phyloP scores from a whole-genome alignment of 92 coral and sea anemone genomes.

The Porites divaricata region DNA sequence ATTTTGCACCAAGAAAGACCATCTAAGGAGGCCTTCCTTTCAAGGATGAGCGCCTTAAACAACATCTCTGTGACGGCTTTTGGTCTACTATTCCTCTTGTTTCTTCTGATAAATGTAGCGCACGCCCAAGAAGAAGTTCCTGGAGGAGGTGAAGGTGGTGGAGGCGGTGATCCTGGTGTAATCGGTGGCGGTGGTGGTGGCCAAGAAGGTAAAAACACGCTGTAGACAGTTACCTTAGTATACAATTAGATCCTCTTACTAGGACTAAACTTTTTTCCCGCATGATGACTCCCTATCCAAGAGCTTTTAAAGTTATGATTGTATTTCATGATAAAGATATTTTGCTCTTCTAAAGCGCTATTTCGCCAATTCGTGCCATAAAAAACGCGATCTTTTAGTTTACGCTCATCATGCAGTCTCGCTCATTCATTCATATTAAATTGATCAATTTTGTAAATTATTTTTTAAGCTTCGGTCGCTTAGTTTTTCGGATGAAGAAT shows the following conservation, averaged over 20 bases:
- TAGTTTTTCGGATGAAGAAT: too few species aligned
- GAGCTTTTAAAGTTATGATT: not conserved
- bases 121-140: slow-evolving; percentile 27
- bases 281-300: not conserved
- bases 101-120: slow-evolving; percentile 13
- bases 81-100: not conserved
- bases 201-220: not conserved
- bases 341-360: too few species aligned
- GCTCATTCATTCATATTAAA: too few species aligned
- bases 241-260: not conserved
- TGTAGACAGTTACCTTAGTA: not conserved
- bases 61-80: slow-evolving; percentile 4
- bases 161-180: not conserved
- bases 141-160: slow-evolving; percentile 1
- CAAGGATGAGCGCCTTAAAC: slow-evolving; percentile 5
- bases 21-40: not conserved
- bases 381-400: too few species aligned
- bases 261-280: not conserved
- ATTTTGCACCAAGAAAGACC: slow-evolving; percentile 19
- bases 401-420: too few species aligned
- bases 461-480: too few species aligned
- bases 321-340: too few species aligned
- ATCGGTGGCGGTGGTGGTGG: not conserved
- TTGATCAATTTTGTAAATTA: too few species aligned
- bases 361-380: too few species aligned